phyloP scores from a whole-genome alignment of 1,140 invertebrate genomes.

The Holcopasites calliopsidis region DNA sequence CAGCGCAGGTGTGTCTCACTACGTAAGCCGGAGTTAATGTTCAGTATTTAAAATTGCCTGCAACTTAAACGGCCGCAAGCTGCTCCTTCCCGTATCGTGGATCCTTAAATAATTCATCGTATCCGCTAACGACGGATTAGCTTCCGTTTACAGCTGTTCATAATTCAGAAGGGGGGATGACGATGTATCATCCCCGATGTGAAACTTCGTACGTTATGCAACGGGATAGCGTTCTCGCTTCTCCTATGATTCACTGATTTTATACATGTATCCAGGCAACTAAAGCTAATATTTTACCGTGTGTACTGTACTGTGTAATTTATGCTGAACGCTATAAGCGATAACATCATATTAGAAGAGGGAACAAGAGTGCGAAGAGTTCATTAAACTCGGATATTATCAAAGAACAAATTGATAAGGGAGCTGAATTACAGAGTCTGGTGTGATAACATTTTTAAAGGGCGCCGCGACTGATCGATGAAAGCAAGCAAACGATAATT shows the following conservation, averaged over 20 bases:
- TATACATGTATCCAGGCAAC: neutral
- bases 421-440: neutral
- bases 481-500: neutral
- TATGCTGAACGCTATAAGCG: no score
- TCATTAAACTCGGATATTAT: no score
- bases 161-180: constrained; percentile 4
- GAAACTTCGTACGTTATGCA: neutral
- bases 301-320: no score
- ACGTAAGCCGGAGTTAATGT: neutral
- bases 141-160: neutral
- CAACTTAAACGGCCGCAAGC: neutral
- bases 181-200: neutral
- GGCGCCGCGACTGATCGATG: neutral
- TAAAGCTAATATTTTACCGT: no score
- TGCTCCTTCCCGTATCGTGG: neutral
- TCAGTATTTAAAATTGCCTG: constrained; percentile 24
- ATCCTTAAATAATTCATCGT: constrained; percentile 2
- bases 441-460: neutral
- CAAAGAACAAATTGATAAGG: neutral
- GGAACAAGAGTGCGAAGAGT: no score
- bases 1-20: neutral
- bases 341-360: no score
- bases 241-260: neutral
- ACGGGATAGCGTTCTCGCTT: neutral
- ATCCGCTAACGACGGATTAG: constrained; percentile 15